These are phyloP conservation scores for Tenebrosternarchus preto DNA, from an alignment of 2,113 vertebrate genomes.

Conservation along the genomic window DNA sequence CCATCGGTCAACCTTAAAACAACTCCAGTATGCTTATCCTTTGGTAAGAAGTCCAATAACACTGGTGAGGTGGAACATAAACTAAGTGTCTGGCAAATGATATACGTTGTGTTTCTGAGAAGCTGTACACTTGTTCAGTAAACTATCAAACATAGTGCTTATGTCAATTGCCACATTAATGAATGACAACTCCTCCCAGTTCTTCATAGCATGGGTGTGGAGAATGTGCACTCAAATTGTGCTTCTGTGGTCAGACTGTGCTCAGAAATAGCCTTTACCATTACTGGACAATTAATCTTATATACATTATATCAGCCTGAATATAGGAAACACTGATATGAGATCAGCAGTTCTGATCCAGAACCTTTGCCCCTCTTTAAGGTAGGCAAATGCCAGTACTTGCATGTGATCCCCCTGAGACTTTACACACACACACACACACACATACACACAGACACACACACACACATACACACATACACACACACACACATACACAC, in stretches of 20 bases:
- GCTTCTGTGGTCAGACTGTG: background rate
- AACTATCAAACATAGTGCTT: background rate
- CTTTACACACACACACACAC: background rate
- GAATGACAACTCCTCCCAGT: no score
- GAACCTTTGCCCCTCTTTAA: background rate
- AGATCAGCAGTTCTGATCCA: background rate
- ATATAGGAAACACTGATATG: background rate
- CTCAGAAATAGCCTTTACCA: background rate
- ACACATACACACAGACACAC: background rate
- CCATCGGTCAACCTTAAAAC: background rate
- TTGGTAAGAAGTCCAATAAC: background rate
- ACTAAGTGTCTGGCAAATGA: background rate
- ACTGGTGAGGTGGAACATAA: background rate
- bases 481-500: background rate
- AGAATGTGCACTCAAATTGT: background rate
- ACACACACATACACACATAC: no score
- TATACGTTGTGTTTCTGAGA: background rate
- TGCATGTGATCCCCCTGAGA: background rate
- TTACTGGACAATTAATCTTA: background rate
- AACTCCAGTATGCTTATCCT: background rate
- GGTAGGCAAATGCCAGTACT: background rate
- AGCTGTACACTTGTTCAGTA: background rate
- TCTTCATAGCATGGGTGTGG: background rate
- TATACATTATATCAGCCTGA: background rate
- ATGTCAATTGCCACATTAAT: background rate